Evolutionary conservation across 2,113 vertebrate species (phyloP), one percentile per base, ranked within the genome.

Genomic region (Calonectris borealis): DNA sequence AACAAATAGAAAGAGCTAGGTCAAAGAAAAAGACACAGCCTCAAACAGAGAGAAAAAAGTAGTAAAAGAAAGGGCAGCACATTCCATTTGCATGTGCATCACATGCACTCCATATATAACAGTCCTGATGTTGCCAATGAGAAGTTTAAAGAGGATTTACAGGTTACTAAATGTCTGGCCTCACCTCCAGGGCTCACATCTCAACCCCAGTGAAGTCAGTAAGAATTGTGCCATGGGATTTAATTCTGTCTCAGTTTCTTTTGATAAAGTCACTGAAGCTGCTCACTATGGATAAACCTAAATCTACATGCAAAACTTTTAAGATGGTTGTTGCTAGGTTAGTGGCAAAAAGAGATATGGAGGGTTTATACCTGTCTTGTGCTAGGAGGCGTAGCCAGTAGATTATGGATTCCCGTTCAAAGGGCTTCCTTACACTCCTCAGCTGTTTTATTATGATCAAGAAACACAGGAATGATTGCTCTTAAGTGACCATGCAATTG

Each of bases 141-240:
- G 62, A 80, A 77, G 21, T 83, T 90, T 55, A 83, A 88, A 92
- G 48, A 55, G 61, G 70, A 90, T 96, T 92, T 94, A 38, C 79
- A 76, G 48, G 57, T 88, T 88, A 75, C 46, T 62, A 36, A 58
- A 49, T 49, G 66, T 79, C 82, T 88, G 46, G n/a, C 36, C 46
- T 90, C 75, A 83, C 40, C 64, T 93, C 61, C 44, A 69, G 34
- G 29, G 10, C 40, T 94, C 27, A 64, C 29, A 44, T 64, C 61
- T 75, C 61, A 83, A 20, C 20, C 11, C 16, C n/a, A 34, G n/a
- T 57, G 58, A 83, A 21, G 26, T 80, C 80, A 72, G 44, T 40
- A 88, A 80, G 36, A 86, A 69, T 17, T 13, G 8, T 52, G 25
- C 11, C 16, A 27, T 25, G 22, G 8, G 26, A 57, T 86, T 88